Percentiles rank a stretch among this genome's conserved stretches.
Conservation (phyloP, 1,140 invertebrate species). For the Drosophila lacertosa region DNA sequence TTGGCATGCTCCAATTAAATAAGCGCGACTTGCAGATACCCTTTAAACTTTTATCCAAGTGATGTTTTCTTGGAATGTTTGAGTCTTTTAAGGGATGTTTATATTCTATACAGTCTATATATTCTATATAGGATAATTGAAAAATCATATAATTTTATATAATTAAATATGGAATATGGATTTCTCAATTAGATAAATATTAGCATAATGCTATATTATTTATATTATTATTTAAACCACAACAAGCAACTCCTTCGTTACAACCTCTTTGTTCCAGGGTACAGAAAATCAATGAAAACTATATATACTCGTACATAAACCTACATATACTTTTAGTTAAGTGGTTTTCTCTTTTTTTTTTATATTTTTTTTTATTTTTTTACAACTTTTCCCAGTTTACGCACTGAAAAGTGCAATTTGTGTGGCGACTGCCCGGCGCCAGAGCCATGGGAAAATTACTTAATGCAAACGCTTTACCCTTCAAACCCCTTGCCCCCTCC, state of each 20-base stretch:
- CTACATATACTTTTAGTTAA: conserved; percentile 7
- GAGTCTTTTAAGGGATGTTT: too few species aligned
- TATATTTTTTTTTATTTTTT: too few species aligned
- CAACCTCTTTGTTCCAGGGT: not conserved
- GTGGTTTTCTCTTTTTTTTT: too few species aligned
- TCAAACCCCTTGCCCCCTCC: not conserved
- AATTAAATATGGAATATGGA: too few species aligned
- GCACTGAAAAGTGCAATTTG: conserved; percentile 61
- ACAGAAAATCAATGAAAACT: conserved; percentile 66
- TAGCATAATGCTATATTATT: too few species aligned
- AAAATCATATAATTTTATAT: too few species aligned
- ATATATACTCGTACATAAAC: conserved; percentile 17
- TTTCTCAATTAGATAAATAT: too few species aligned
- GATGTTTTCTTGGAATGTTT: not conserved
- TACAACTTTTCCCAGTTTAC: conserved; percentile 32
- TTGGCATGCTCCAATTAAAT: not conserved
- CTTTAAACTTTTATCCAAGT: not conserved
- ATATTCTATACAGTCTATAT: too few species aligned
- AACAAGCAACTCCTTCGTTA: not conserved
- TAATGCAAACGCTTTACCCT: conserved; percentile 54
- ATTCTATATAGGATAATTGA: too few species aligned
- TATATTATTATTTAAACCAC: too few species aligned
- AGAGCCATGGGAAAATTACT: conserved; percentile 54
- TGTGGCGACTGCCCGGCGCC: conserved; percentile 60
- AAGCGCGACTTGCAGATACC: conserved; percentile 10